phyloP scores from a whole-genome alignment of 1,140 invertebrate species.

The Euura lappo region DNA sequence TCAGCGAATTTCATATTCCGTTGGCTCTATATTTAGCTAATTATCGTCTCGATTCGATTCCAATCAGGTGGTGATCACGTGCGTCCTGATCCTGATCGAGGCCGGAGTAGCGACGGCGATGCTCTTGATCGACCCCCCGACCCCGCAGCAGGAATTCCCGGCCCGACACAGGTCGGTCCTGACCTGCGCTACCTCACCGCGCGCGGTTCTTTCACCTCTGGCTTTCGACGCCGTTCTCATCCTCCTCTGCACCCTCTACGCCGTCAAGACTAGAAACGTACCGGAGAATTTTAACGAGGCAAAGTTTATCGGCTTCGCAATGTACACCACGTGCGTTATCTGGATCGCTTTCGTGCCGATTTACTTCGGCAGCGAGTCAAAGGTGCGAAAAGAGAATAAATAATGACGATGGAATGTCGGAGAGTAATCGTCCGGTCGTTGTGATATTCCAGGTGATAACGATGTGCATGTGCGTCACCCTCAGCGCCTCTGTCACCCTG shows the following conservation, averaged over 20 bases:
- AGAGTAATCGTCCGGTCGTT: not conserved
- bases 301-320: conserved; percentile 84
- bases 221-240: conserved; percentile 83
- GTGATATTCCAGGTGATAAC: conserved; percentile 64
- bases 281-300: conserved; percentile 91
- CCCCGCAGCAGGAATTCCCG: conserved; percentile 67
- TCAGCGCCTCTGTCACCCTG: conserved; percentile 79
- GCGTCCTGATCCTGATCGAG: conserved; percentile 74
- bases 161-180: conserved; percentile 65
- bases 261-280: conserved; percentile 84
- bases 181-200: conserved; percentile 73
- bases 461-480: conserved; percentile 73
- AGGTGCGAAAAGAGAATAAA: conserved; percentile 52
- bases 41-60: conserved; percentile 5
- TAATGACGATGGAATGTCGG: not conserved
- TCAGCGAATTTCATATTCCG: no score
- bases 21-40: no score
- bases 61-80: conserved; percentile 70
- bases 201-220: conserved; percentile 77
- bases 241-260: conserved; percentile 82
- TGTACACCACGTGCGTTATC: conserved; percentile 89
- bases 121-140: conserved; percentile 73
- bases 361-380: conserved; percentile 79
- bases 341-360: conserved; percentile 90
- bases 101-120: conserved; percentile 72